Conservation (phyloP, 2,797 vertebrate genomes). For the Buphagus erythrorhynchus region DNA sequence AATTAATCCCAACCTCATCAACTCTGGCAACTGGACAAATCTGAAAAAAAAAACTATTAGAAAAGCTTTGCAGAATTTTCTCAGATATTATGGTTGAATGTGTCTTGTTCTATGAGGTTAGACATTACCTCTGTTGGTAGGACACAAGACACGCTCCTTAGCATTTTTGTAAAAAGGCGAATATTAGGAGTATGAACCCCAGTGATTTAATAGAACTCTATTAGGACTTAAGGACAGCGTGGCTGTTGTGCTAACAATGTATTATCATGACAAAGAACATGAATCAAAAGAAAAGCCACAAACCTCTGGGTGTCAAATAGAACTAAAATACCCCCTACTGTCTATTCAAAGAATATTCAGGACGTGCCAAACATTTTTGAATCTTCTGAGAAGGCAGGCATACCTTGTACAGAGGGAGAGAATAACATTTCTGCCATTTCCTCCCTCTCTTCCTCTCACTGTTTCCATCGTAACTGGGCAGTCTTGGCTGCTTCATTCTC, state of each 20-base stretch:
- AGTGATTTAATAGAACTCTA: neutral
- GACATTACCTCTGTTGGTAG: fast-evolving
- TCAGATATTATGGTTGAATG: neutral
- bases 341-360: neutral
- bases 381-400: neutral
- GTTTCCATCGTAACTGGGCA: neutral
- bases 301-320: neutral
- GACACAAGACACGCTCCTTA: neutral
- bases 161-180: neutral
- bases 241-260: neutral
- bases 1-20: neutral
- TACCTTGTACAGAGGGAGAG: neutral
- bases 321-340: fast-evolving
- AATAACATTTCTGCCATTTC: neutral
- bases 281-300: neutral
- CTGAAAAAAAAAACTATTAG: neutral
- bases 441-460: neutral
- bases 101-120: neutral
- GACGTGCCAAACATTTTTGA: neutral
- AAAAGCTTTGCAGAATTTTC: neutral
- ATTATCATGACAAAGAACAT: neutral
- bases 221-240: neutral
- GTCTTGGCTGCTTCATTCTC: neutral
- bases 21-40: neutral
- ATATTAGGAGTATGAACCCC: neutral